Evolutionary conservation across 2,888 invertebrate species (phyloP).

Genomic region (Dolichomitus sp.): DNA sequence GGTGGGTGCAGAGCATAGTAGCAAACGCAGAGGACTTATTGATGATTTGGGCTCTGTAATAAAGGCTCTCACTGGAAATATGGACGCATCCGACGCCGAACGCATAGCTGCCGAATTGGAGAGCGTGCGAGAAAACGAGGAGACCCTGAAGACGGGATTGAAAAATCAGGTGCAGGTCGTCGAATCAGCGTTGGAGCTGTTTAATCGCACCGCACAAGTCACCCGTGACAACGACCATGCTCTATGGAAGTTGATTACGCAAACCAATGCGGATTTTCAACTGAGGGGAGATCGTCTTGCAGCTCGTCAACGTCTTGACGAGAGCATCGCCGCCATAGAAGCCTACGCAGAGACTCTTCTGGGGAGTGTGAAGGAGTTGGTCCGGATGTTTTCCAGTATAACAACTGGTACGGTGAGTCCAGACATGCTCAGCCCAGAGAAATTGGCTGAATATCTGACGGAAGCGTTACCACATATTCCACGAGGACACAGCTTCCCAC

Average conservation of each 20-base stretch:
- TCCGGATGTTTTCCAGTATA: background rate
- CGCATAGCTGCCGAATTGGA: too few relatives aligned
- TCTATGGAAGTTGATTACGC: background rate
- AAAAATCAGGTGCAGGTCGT: background rate
- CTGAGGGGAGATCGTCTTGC: background rate
- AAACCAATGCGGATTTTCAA: background rate
- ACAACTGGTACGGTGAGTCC: too few relatives aligned
- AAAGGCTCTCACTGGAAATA: background rate
- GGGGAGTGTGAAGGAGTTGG: background rate
- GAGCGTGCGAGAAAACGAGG: background rate
- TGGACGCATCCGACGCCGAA: background rate
- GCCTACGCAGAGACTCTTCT: background rate
- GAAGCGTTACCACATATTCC: too few relatives aligned
- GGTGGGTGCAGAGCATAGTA: background rate
- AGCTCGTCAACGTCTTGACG: background rate
- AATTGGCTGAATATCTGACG: too few relatives aligned
- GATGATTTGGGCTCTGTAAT: background rate
- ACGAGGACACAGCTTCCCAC: too few relatives aligned
- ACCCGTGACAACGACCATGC: background rate
- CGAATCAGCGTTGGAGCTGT: background rate
- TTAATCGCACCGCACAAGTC: background rate
- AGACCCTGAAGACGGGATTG: background rate
- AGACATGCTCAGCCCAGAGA: too few relatives aligned
- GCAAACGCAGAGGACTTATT: background rate
- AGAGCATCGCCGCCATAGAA: background rate